Percentiles rank a stretch among this genome's conserved stretches.
phyloP scores from a whole-genome alignment of 2,113 vertebrate species.

The Nyctereutes procyonoides region DNA sequence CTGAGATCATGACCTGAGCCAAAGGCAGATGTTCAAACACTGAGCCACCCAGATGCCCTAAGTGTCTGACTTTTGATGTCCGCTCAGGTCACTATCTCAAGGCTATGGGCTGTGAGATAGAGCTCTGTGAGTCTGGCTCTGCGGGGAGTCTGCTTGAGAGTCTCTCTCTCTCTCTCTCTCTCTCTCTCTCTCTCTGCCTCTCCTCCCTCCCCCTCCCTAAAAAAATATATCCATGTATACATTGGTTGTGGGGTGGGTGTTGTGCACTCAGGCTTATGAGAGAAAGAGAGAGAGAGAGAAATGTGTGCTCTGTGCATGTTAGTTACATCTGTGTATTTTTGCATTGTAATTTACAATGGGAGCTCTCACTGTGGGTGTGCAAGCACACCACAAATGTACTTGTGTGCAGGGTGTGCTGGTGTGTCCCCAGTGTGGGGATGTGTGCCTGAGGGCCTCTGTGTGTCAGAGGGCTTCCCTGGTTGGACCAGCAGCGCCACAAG shows the following conservation, averaged over 20 bases:
- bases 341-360: neutral
- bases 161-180: neutral
- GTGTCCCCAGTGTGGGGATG: neutral
- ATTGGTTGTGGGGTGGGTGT: neutral
- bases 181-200: neutral
- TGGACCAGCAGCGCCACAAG: conserved; percentile 42
- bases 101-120: neutral
- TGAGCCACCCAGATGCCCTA: neutral
- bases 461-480: conserved; percentile 59
- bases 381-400: neutral
- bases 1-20: too few relatives aligned
- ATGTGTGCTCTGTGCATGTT: neutral
- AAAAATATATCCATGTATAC: neutral
- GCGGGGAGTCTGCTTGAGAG: neutral
- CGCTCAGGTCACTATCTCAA: neutral
- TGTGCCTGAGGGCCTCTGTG: conserved; percentile 33
- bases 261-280: neutral
- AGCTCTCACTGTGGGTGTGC: neutral
- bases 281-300: neutral
- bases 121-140: neutral
- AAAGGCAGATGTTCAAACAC: too few relatives aligned
- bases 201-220: neutral
- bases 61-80: neutral
- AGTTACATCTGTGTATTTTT: neutral
- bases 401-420: neutral